Evolutionary conservation across 2,888 invertebrate genomes (phyloP), one percentile per base, ranked within the genome.

Genomic region (Pterostichus madidus): DNA sequence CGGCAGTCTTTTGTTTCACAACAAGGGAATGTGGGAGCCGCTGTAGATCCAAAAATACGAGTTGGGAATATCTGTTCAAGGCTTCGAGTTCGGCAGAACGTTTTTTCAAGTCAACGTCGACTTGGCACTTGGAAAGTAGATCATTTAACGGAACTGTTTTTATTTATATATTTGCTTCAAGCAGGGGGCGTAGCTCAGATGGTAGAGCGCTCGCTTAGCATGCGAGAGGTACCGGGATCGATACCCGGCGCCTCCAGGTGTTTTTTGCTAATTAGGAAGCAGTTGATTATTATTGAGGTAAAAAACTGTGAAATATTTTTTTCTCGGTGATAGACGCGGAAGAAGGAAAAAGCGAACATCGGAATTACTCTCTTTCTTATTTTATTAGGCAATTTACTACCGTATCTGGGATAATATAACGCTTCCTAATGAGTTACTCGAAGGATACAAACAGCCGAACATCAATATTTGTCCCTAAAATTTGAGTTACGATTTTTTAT

Each of bases 201-300:
- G 91, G 91, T 91, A 91, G 91, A 91, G 91, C 91, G 91, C 91
- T 91, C 91, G 91, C 90, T 91, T 91, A 91, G 91, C 91, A 91
- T 91, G 91, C 90, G 91, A 91, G 91, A 91, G 91, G 91, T 91
- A 91, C 91, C 90, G 91, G 91, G 91, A 91, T 91, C 91, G 91
- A 91, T 91, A 85, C 89, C 89, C 89, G 89, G 89, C 89, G 89
- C 89, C 89, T 89, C 89, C 89, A 89, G 6, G n/a, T n/a, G n/a
- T 52, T 39, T 39, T 39, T 39, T 39, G 39, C 39, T 39, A 39
- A 39, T 39, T 39, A 24, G 39, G 8, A 5, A 6, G 5, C 39
- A 39, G 39, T 3, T 6, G 5, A 39, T 24, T 24, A 24, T 24
- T 24, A 39, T 39, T 8, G 39, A 39, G 6, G 5, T 2, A 7